Base-by-base conservation (phyloP, 2,797 vertebrate genomes). In the Limnodromus scolopaceus region DNA sequence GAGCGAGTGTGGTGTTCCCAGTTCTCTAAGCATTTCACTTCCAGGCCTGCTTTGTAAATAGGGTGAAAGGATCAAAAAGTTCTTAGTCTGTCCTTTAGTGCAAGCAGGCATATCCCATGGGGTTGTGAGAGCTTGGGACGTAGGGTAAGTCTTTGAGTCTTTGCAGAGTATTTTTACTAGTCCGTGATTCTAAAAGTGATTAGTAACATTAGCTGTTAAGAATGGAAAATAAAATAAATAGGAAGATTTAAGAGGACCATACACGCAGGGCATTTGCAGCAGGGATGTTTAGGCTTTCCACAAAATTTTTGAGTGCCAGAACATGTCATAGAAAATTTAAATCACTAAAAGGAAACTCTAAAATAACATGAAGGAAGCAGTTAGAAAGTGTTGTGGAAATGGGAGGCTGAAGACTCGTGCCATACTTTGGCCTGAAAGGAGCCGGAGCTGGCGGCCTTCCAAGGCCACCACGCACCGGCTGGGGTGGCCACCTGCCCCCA, bases 351-450 rank as follows among this genome's bases (percentile, higher is more conserved):
- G 65, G 84, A 92, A 94, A 71, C 57, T 36, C 38, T 88, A 92
- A 91, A 96, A 76, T 84, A 84, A 85, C 77, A 45, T 58, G 46
- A 89, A 94, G 91, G 88, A 96, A 97, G 91, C 75, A 63, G 80
- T 93, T 92, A 70, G 80, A 81, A 96, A 89, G 93, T 76, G 75
- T 74, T 46, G 43, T 88, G 88, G 92, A 94, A 97, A 92, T 30
- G 36, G 43, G 74, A 89, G 63, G 60, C 80, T 74, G 60, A 69
- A 83, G 82, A 41, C 63, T 80, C 38, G 15, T 60, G 86, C 49
- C 43, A 23, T 22, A 4, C 48, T 93, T 81, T 5, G 20, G 38
- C 34, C 76, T 18, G 24, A 32, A 16, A 15, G 36, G 19, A 69
- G 49, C 60, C 7, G 58, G 49, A 19, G 38, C 84, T 82, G 77